Evolutionary conservation across 2,888 invertebrate genomes (phyloP).

Genomic region (Yponomeuta evonymella): DNA sequence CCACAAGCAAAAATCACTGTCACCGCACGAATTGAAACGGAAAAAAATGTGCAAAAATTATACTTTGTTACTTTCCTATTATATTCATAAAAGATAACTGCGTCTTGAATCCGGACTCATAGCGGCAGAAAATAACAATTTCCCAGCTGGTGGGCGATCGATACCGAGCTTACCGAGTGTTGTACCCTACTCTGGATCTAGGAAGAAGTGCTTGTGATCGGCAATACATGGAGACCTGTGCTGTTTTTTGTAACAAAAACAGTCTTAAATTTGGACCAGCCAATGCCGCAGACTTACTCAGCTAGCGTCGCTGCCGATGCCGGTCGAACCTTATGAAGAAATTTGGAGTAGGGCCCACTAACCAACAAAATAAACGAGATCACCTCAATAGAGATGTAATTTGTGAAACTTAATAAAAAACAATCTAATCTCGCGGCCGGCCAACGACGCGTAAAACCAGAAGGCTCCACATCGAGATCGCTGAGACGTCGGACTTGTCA

Average conservation of each 20-base stretch:
- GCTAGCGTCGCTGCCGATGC: too few species aligned
- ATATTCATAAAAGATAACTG: slow-evolving; percentile 19
- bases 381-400: slow-evolving; percentile 31
- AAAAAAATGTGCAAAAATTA: too few species aligned
- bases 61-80: slow-evolving; percentile 2
- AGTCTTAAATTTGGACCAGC: too few species aligned
- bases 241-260: too few species aligned
- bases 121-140: slow-evolving; percentile 22
- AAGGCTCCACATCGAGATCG: slow-evolving; percentile 25
- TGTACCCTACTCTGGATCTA: too few species aligned
- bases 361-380: slow-evolving; percentile 21
- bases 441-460: slow-evolving; percentile 68
- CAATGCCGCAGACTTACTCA: too few species aligned
- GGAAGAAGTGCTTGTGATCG: too few species aligned
- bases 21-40: too few species aligned
- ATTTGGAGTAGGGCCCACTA: slow-evolving; percentile 2
- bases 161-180: slow-evolving; percentile 12
- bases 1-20: too few species aligned
- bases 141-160: slow-evolving; percentile 22
- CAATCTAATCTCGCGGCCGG: slow-evolving; percentile 30
- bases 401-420: slow-evolving; percentile 34
- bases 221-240: too few species aligned
- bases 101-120: slow-evolving; percentile 19
- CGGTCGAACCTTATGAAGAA: too few species aligned
- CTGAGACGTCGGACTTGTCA: not conserved